Conservation (phyloP, 2,888 invertebrate species). For the Nesidiocoris tenuis region DNA sequence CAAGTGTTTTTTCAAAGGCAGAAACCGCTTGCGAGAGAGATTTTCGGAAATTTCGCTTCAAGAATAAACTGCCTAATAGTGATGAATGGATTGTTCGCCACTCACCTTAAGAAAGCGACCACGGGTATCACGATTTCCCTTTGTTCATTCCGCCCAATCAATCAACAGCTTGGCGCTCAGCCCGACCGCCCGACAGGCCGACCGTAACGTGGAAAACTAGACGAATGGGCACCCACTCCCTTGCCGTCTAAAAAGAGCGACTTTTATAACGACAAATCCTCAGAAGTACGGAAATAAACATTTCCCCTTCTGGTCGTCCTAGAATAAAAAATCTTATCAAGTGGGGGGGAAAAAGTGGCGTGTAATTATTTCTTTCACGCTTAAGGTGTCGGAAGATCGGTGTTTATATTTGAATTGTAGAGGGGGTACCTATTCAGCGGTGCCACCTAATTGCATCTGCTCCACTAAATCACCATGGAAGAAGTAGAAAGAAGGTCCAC, state of each 20-base stretch:
- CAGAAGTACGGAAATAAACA: background rate
- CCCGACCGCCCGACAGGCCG: background rate
- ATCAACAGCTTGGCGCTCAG: background rate
- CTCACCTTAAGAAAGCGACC: background rate
- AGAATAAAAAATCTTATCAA: background rate
- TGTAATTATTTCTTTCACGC: slow-evolving; percentile 44
- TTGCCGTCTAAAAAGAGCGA: background rate
- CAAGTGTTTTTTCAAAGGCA: too few species aligned
- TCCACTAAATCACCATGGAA: slow-evolving; percentile 34
- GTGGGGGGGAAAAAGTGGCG: slow-evolving; percentile 18
- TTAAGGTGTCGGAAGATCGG: slow-evolving; percentile 40
- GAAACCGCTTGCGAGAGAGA: too few species aligned
- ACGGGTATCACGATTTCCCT: background rate
- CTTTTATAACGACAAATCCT: background rate
- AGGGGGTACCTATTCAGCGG: slow-evolving; percentile 13
- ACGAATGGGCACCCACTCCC: background rate
- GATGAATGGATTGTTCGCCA: too few species aligned
- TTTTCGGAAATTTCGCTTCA: too few species aligned
- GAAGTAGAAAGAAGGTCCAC: too few species aligned
- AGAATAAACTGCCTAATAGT: too few species aligned
- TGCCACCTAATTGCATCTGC: slow-evolving; percentile 39
- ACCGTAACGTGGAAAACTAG: background rate
- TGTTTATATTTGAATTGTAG: slow-evolving; percentile 41
- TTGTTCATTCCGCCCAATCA: background rate
- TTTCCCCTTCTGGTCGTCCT: background rate